Percentiles rank a stretch among this genome's conserved stretches.
phyloP scores from a whole-genome alignment of 1,140 invertebrate species.

The Tetramorium simillimum region DNA sequence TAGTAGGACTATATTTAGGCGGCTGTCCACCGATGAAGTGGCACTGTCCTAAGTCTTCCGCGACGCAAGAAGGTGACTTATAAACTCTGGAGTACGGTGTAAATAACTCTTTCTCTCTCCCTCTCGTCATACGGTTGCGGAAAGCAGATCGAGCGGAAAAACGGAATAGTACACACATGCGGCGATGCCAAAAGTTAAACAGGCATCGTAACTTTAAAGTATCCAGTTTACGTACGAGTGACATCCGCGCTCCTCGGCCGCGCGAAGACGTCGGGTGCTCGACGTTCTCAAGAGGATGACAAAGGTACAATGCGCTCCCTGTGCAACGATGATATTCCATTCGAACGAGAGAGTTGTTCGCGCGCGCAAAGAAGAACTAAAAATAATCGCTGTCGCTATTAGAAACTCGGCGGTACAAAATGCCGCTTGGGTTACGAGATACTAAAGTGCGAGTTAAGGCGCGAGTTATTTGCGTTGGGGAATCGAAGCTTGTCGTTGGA shows the following conservation, averaged over 20 bases:
- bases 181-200: constrained; percentile 24
- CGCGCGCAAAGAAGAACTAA: constrained; percentile 4
- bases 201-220: constrained; percentile 9
- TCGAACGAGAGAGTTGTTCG: constrained; percentile 37
- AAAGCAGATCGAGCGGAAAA: background rate
- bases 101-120: constrained; percentile 18
- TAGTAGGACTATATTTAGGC: constrained; percentile 66
- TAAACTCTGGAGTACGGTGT: constrained; percentile 1
- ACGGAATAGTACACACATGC: background rate
- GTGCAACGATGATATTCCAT: constrained; percentile 28
- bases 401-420: constrained; percentile 41
- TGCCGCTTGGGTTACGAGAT: constrained; percentile 38
- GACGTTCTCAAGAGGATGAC: constrained; percentile 43
- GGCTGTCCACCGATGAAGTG: constrained; percentile 56
- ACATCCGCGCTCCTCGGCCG: background rate
- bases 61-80: constrained; percentile 35
- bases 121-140: background rate
- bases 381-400: constrained; percentile 43
- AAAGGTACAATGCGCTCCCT: constrained; percentile 39
- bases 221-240: background rate
- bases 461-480: constrained; percentile 51
- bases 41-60: constrained; percentile 36
- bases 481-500: constrained; percentile 60
- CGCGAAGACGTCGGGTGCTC: constrained; percentile 24
- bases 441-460: constrained; percentile 46